Percentiles rank a stretch among this genome's conserved stretches.
phyloP scores from a whole-genome alignment of 2,888 invertebrate genomes.

The Coremacera marginata region DNA sequence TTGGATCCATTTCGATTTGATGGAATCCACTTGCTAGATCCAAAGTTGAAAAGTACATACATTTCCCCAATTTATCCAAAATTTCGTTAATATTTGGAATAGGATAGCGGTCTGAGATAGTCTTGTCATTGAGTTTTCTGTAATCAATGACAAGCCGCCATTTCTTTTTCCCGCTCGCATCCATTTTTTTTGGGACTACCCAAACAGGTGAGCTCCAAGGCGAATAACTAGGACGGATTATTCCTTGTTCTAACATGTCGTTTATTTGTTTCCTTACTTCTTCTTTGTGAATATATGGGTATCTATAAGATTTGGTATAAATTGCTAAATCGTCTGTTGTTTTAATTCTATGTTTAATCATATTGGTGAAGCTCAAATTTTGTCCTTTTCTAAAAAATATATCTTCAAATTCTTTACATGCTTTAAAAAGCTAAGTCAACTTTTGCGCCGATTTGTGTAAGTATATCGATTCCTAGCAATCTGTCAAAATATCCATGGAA shows the following conservation, averaged over 20 bases:
- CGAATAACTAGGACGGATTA: not conserved
- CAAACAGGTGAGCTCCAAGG: too few relatives aligned
- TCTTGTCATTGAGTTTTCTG: conserved; percentile 29
- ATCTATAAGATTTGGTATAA: conserved; percentile 35
- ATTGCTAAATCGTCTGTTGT: conserved; percentile 26
- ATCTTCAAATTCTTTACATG: not conserved
- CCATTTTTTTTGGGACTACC: conserved; percentile 3
- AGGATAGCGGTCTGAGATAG: too few relatives aligned
- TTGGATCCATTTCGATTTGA: too few relatives aligned
- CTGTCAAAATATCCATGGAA: too few relatives aligned
- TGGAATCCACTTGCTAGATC: too few relatives aligned
- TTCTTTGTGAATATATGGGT: conserved; percentile 29
- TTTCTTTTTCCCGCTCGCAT: conserved; percentile 34
- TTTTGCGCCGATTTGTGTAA: too few relatives aligned
- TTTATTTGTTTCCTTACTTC: too few relatives aligned
- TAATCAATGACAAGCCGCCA: conserved; percentile 41
- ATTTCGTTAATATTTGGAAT: too few relatives aligned
- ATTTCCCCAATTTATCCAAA: too few relatives aligned
- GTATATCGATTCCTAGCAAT: too few relatives aligned
- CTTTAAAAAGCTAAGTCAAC: too few relatives aligned
- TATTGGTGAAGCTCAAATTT: conserved; percentile 32
- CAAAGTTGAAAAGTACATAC: too few relatives aligned
- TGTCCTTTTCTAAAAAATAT: not conserved
- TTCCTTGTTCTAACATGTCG: conserved; percentile 25
- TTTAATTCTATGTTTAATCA: conserved; percentile 38